phyloP scores from a whole-genome alignment of 2,113 vertebrate species.

The Otocyon megalotis region DNA sequence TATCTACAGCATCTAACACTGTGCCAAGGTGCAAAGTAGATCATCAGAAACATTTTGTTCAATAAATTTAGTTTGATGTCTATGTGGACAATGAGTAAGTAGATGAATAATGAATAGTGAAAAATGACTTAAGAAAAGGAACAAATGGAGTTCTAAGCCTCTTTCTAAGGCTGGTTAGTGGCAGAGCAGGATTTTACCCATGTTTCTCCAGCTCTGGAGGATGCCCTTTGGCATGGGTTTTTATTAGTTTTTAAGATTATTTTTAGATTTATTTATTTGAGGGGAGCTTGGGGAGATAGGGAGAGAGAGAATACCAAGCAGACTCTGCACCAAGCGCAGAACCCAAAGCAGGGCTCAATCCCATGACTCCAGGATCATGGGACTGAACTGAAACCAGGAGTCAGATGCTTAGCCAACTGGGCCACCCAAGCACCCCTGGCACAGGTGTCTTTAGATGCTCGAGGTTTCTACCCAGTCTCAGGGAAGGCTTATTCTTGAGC shows the following conservation, averaged over 20 bases:
- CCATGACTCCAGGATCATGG: not conserved
- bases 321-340: not conserved
- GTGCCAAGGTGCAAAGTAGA: not conserved
- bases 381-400: not conserved
- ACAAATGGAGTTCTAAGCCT: no score
- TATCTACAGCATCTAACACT: not conserved
- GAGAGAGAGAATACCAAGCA: not conserved
- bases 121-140: not conserved
- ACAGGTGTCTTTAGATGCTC: not conserved
- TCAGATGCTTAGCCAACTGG: fast-evolving
- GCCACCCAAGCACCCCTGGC: not conserved
- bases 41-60: not conserved
- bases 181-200: not conserved
- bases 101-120: not conserved
- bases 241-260: not conserved
- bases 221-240: not conserved
- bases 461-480: not conserved
- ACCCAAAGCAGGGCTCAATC: not conserved
- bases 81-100: not conserved
- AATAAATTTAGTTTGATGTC: not conserved
- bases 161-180: not conserved
- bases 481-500: not conserved
- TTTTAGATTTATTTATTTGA: not conserved
- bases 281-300: not conserved
- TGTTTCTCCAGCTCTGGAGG: not conserved